A percentile compares a stretch with the other conserved stretches of the same genome.
Conservation (phyloP, 2,797 vertebrate species). For the Varecia variegata region DNA sequence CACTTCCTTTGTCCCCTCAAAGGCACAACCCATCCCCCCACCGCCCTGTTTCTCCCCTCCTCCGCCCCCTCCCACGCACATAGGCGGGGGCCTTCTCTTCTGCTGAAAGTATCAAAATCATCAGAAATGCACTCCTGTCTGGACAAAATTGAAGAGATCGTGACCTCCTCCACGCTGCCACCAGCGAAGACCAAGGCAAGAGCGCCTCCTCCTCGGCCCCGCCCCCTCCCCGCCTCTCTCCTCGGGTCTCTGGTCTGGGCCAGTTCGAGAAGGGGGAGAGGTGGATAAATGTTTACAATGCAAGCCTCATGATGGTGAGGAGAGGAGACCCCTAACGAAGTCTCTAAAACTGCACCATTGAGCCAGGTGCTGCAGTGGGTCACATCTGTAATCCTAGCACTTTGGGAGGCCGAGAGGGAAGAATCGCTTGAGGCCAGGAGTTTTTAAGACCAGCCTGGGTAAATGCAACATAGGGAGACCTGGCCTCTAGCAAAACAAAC, state of each 20-base stretch:
- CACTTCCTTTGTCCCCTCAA: slow-evolving; percentile 51
- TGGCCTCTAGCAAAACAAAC: too few relatives aligned
- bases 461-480: neutral
- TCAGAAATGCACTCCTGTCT: neutral
- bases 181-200: neutral
- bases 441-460: neutral
- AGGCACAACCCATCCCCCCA: neutral
- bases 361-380: neutral
- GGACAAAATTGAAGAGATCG: neutral
- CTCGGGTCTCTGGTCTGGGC: neutral
- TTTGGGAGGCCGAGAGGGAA: neutral
- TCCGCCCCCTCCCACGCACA: accelerated
- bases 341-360: neutral
- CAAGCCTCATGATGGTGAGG: neutral
- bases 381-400: neutral
- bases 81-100: neutral
- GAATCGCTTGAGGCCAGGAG: neutral
- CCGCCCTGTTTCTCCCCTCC: neutral
- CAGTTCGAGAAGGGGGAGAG: too few relatives aligned
- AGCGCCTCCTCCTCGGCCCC: accelerated
- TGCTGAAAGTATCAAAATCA: slow-evolving; percentile 13
- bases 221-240: neutral
- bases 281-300: neutral
- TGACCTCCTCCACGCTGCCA: neutral
- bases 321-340: neutral